phyloP scores from a whole-genome alignment of 2,888 invertebrate species.

The Protophormia terraenovae region DNA sequence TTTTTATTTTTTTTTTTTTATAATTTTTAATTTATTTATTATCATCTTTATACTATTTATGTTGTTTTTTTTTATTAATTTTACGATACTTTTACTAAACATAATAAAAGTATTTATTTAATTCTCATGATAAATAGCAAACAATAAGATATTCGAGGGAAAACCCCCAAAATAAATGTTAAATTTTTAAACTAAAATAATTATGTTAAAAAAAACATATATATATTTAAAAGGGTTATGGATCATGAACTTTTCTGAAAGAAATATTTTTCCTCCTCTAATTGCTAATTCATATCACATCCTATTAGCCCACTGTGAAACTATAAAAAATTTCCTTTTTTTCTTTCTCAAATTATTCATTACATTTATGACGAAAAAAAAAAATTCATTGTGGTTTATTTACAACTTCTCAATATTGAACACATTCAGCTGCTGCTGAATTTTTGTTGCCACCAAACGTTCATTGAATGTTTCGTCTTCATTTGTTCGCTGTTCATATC shows the following conservation, averaged over 20 bases:
- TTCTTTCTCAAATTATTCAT: neutral
- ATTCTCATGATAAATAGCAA: slow-evolving; percentile 48
- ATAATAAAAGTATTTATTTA: slow-evolving; percentile 28
- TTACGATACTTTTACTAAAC: slow-evolving; percentile 36
- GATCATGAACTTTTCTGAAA: too few species aligned
- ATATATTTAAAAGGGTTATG: too few species aligned
- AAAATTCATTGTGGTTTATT: slow-evolving; percentile 9
- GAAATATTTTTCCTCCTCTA: too few species aligned
- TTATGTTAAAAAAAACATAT: too few species aligned
- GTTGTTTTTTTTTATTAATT: neutral
- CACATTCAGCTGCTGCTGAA: neutral
- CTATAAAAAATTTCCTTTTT: neutral
- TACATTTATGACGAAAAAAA: neutral
- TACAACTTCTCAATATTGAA: too few species aligned
- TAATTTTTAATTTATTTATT: too few species aligned
- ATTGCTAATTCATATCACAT: neutral
- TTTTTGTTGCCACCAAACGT: slow-evolving; percentile 12
- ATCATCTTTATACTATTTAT: neutral
- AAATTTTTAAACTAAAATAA: too few species aligned
- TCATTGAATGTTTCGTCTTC: slow-evolving; percentile 29
- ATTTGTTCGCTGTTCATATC: slow-evolving; percentile 10
- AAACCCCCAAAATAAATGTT: too few species aligned
- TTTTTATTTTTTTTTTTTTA: neutral
- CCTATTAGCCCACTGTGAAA: neutral
- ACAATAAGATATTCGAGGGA: too few species aligned